These are phyloP conservation scores for Anas platyrhynchos DNA, from an alignment of 2,113 vertebrate species.

Conservation along the genomic window DNA sequence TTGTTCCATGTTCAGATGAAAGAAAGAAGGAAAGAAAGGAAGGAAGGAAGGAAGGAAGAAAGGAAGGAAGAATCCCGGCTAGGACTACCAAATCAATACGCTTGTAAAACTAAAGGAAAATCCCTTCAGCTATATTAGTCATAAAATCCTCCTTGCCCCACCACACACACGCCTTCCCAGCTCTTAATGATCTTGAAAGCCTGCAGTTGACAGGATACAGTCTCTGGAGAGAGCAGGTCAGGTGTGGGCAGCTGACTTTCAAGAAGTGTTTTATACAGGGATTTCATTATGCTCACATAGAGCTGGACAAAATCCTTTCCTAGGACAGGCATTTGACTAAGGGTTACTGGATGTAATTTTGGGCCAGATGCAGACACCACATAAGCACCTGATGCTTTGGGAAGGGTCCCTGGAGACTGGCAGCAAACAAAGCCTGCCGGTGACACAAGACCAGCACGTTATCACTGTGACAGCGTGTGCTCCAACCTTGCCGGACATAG, in stretches of 20 bases:
- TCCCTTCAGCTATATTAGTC: not conserved
- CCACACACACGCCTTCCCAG: not conserved
- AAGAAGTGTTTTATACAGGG: slow-evolving; percentile 12
- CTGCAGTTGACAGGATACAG: not conserved
- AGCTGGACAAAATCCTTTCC: not conserved
- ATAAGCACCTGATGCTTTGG: not conserved
- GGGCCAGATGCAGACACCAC: not conserved
- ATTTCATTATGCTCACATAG: slow-evolving; percentile 21
- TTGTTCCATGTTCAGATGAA: not conserved
- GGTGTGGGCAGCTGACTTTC: not conserved
- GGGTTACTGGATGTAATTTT: not conserved
- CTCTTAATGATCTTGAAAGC: not conserved
- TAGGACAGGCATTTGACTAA: slow-evolving; percentile 8
- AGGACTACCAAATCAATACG: not conserved
- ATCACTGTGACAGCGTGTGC: not conserved
- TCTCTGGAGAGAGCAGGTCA: slow-evolving; percentile 5
- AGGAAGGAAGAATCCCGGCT: not conserved
- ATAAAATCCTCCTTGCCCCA: not conserved
- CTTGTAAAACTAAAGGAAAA: slow-evolving; percentile 8
- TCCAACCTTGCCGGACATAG: not conserved
- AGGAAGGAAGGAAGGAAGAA: not conserved
- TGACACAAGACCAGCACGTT: not conserved
- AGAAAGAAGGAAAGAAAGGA: not conserved
- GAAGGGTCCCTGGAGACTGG: not conserved
- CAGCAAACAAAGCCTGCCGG: not conserved